These are phyloP conservation scores for Morus bassanus DNA, from an alignment of 2,797 vertebrate species.

Conservation along the genomic window DNA sequence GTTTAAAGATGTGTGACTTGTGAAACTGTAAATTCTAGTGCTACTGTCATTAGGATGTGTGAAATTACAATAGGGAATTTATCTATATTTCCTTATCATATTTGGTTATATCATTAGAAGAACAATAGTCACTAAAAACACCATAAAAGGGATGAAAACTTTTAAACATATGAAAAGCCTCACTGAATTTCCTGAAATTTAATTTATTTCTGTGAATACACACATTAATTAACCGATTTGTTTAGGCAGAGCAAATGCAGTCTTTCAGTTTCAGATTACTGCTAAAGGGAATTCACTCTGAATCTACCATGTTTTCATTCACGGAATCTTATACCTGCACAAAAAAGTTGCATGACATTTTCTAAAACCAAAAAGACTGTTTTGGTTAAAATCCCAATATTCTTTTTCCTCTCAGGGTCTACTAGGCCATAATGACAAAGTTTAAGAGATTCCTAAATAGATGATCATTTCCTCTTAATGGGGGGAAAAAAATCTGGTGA, in stretches of 20 bases:
- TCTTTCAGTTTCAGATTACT: background rate
- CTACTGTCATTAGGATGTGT: background rate
- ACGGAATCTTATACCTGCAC: background rate
- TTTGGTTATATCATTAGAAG: background rate
- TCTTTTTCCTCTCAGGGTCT: background rate
- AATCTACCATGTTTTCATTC: background rate
- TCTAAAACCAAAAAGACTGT: background rate
- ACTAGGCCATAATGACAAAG: background rate
- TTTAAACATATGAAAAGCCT: background rate
- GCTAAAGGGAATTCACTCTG: background rate
- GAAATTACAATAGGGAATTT: background rate
- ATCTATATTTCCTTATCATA: background rate
- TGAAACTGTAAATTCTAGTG: background rate
- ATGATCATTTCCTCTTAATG: background rate
- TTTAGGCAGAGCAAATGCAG: background rate
- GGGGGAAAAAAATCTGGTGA: background rate
- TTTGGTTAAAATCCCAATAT: background rate
- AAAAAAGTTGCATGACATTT: background rate
- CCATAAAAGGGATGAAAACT: background rate
- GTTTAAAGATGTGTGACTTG: background rate
- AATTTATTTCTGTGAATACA: background rate
- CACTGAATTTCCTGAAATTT: background rate
- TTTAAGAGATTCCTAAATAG: background rate
- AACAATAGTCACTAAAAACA: background rate
- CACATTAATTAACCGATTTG: background rate